Percentiles rank a stretch among this genome's conserved stretches.
These are phyloP conservation scores for Orthosia gracilis DNA, from an alignment of 2,888 invertebrate genomes.

Conservation along the genomic window DNA sequence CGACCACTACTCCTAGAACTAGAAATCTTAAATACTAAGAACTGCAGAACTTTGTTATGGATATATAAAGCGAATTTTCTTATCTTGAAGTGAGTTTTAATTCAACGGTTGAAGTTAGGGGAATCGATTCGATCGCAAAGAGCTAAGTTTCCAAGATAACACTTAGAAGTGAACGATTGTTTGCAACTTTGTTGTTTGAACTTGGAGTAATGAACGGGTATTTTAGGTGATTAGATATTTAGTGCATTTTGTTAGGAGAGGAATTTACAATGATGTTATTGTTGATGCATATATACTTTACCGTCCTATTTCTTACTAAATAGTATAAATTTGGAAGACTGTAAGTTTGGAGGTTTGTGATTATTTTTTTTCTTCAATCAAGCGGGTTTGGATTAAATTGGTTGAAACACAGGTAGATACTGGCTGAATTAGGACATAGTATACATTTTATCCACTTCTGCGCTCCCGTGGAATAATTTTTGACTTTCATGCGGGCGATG, in stretches of 20 bases:
- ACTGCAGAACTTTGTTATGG: slow-evolving; percentile 14
- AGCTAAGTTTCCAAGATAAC: slow-evolving; percentile 54
- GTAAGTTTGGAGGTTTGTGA: too few relatives aligned
- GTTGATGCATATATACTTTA: too few relatives aligned
- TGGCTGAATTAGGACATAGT: too few relatives aligned
- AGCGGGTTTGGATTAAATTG: too few relatives aligned
- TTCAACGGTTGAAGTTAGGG: slow-evolving; percentile 43
- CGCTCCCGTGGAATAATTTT: too few relatives aligned
- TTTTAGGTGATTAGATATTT: slow-evolving; percentile 27
- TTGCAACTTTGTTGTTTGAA: slow-evolving; percentile 41
- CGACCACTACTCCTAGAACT: neutral
- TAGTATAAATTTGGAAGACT: too few relatives aligned
- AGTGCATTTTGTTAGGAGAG: neutral
- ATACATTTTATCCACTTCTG: too few relatives aligned
- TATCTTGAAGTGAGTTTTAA: slow-evolving; percentile 52
- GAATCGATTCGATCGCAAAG: slow-evolving; percentile 41
- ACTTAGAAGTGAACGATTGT: slow-evolving; percentile 51
- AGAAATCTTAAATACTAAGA: slow-evolving; percentile 12
- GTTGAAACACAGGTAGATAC: too few relatives aligned
- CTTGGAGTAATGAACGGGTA: slow-evolving; percentile 14
- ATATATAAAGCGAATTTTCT: slow-evolving; percentile 28
- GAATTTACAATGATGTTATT: neutral
- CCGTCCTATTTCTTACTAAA: too few relatives aligned
- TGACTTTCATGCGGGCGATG: too few relatives aligned
- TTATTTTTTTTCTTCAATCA: too few relatives aligned